phyloP scores from a whole-genome alignment of 1,140 invertebrate genomes.

The Gerris buenoi region DNA sequence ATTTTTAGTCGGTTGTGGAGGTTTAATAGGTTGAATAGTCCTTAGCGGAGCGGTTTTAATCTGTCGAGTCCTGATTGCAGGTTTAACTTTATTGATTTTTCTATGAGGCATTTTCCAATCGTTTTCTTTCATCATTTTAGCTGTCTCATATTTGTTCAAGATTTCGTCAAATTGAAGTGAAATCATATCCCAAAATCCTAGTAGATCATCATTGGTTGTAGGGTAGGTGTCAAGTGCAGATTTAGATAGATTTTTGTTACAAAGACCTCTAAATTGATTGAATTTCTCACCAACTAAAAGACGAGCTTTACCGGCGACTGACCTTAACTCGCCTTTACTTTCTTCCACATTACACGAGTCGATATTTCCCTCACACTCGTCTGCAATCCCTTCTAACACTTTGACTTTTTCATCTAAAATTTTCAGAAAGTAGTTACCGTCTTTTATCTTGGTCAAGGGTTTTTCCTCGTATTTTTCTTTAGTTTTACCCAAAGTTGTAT shows the following conservation, averaged over 20 bases:
- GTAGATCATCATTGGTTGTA: conserved; percentile 73
- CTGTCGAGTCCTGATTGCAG: too few species aligned
- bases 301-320: conserved; percentile 79
- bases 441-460: too few species aligned
- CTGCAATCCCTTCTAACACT: conserved; percentile 49
- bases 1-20: too few species aligned
- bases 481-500: too few species aligned
- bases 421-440: neutral
- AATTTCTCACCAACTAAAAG: conserved; percentile 81
- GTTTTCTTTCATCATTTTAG: conserved; percentile 49
- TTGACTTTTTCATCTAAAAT: conserved; percentile 50
- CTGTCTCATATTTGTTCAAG: conserved; percentile 58
- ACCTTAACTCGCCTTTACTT: conserved; percentile 61
- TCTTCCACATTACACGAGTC: conserved; percentile 46
- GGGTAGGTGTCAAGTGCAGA: conserved; percentile 51
- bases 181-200: conserved; percentile 96
- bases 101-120: conserved; percentile 45
- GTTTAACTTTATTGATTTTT: too few species aligned
- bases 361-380: conserved; percentile 47
- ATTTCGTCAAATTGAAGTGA: conserved; percentile 73
- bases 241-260: conserved; percentile 44
- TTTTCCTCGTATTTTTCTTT: too few species aligned
- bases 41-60: too few species aligned
- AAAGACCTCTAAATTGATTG: conserved; percentile 81
- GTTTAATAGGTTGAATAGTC: too few species aligned